A percentile compares a stretch with the other conserved stretches of the same genome.
phyloP scores from a whole-genome alignment of 1,140 invertebrate genomes.

The Spodoptera litura region DNA sequence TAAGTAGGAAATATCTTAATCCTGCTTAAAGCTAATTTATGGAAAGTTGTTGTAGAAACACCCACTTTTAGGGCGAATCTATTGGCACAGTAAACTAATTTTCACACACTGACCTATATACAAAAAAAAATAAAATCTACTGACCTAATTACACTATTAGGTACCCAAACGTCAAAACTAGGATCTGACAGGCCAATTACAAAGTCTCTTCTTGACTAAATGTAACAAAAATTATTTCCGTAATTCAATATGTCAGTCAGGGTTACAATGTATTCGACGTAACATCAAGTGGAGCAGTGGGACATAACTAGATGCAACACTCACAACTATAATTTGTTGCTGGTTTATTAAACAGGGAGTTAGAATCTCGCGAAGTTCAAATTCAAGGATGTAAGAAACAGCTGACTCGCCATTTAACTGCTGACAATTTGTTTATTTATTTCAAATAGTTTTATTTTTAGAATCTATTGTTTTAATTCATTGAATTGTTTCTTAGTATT shows the following conservation, averaged over 20 bases:
- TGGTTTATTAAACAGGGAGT: slow-evolving; percentile 55
- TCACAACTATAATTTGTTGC: slow-evolving; percentile 53
- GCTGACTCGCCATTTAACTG: background rate
- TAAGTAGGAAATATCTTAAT: too few relatives aligned
- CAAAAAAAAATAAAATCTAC: too few relatives aligned
- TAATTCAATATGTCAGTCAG: background rate
- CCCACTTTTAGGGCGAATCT: too few relatives aligned
- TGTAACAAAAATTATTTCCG: background rate
- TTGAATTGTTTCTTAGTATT: too few relatives aligned
- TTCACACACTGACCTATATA: too few relatives aligned
- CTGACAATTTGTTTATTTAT: background rate
- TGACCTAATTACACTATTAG: too few relatives aligned
- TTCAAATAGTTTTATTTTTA: background rate
- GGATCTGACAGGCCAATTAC: too few relatives aligned
- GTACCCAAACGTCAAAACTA: too few relatives aligned
- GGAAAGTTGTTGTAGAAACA: too few relatives aligned
- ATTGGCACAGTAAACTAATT: too few relatives aligned
- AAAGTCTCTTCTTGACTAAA: background rate
- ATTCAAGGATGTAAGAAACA: slow-evolving; percentile 48
- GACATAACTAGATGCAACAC: slow-evolving; percentile 29
- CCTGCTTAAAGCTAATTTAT: too few relatives aligned
- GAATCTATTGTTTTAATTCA: too few relatives aligned
- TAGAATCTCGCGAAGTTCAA: slow-evolving; percentile 53
- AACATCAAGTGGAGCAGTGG: slow-evolving; percentile 38
- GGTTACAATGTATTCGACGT: background rate